Conservation (phyloP, 2,797 vertebrate genomes). For the Sciaenops ocellatus region DNA sequence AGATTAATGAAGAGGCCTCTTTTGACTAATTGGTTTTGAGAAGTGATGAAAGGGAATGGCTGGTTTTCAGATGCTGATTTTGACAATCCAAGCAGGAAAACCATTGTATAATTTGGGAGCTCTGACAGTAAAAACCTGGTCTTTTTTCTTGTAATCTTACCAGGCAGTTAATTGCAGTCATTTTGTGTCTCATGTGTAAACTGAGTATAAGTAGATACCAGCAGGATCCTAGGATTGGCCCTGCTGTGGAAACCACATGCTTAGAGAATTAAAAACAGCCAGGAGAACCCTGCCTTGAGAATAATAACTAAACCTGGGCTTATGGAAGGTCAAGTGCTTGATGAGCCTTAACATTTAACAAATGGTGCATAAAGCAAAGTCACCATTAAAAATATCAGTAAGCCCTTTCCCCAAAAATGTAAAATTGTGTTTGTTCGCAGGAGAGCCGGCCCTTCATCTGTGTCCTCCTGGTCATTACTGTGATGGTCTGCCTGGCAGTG, state of each 20-base stretch:
- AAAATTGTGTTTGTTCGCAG: constrained; percentile 71
- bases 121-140: background rate
- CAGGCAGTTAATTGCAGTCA: background rate
- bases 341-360: constrained; percentile 6
- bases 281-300: constrained; percentile 1
- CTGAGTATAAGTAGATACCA: background rate
- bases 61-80: background rate
- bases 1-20: background rate
- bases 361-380: constrained; percentile 1
- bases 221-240: background rate
- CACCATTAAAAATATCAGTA: background rate
- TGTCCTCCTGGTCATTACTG: constrained; percentile 92
- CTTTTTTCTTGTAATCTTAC: background rate
- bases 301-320: background rate
- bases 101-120: background rate
- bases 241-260: constrained; percentile 6
- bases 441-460: constrained; percentile 77
- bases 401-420: background rate
- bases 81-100: background rate
- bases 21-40: background rate
- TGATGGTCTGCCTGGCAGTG: constrained; percentile 80
- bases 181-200: constrained; percentile 3
- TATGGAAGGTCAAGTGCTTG: background rate
- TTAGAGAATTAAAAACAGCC: constrained; percentile 2
- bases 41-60: constrained; percentile 4